Conservation (phyloP, 2,797 vertebrate genomes). For the Parotocinclus haroldoi region DNA sequence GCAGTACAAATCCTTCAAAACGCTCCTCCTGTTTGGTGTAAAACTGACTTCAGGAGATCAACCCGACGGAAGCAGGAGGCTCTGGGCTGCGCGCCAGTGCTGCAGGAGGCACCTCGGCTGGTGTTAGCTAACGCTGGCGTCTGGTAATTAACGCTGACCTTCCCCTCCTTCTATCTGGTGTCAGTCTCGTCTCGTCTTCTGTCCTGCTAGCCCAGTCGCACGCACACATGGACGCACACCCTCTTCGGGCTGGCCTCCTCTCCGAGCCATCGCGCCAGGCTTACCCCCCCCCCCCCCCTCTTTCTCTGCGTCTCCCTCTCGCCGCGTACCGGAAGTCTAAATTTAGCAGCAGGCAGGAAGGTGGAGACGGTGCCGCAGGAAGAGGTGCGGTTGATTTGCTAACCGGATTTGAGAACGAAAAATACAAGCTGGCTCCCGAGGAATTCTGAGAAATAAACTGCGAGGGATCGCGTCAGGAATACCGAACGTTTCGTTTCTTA, state of each 20-base stretch:
- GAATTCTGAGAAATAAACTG: background rate
- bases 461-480: background rate
- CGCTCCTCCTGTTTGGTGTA: background rate
- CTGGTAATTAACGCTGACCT: slow-evolving; percentile 45
- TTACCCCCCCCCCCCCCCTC: too few species aligned
- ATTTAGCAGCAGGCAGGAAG: slow-evolving; percentile 53
- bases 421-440: slow-evolving; percentile 10
- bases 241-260: background rate
- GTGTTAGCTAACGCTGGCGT: slow-evolving; percentile 35
- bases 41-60: slow-evolving; percentile 4
- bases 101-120: slow-evolving; percentile 32
- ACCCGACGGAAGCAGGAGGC: slow-evolving; percentile 6
- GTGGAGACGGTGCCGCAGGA: slow-evolving; percentile 28
- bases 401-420: slow-evolving; percentile 15
- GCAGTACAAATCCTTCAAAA: background rate
- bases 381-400: slow-evolving; percentile 29
- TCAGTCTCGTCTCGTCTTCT: slow-evolving; percentile 8
- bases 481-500: background rate
- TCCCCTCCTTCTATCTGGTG: slow-evolving; percentile 35
- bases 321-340: slow-evolving; percentile 40
- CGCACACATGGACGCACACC: background rate
- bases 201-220: background rate
- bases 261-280: background rate
- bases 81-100: slow-evolving; percentile 22
- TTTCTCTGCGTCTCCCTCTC: background rate